Base-by-base conservation (phyloP, 2,888 invertebrate species). In the Saturnia pavonia region DNA sequence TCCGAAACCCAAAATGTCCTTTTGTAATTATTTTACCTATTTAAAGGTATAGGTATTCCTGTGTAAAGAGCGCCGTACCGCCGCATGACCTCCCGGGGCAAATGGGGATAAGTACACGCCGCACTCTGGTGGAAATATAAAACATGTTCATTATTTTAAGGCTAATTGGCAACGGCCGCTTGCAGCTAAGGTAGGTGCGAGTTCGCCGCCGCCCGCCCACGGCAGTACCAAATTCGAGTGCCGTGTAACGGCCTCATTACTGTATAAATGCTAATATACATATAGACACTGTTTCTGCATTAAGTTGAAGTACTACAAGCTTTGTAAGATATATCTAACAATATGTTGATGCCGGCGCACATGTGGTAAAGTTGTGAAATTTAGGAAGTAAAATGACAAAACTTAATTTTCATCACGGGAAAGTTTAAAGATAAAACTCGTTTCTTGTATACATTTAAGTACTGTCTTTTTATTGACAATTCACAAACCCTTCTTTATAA, bases 141-240 rank as follows among this genome's bases (percentile, higher is more conserved):
- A 94, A 93, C 94, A 94, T 93, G 93, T 94, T 94, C 94, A 94
- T 94, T 94, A 94, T 94, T 93, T 92, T 91, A 91, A 90, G 91
- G 92, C 92, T 94, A 94, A 94, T 94, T 94, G 94, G 94, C 87
- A 85, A 86, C 91, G 91, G 91, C 88, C 91, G 91, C 91, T 91
- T 88, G 91, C 91, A 90, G 90, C 87, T 88, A 82, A 84, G 57
- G 88, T 89, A 90, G 88, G 90, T 90, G 90, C 86, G 87, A 90
- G 87, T 82, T 84, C 78, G 82, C 83, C 79, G 78, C 85, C 88
- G 86, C 87, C 87, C 89, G 91, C 92, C 92, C 90, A 85, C 90
- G 91, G 92, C 92, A 84, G 82, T 88, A 88, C 91, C 91, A 80
- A 91, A 91, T 88, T 89, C 84, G 85, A 88, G 88, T 84, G 82